phyloP scores from a whole-genome alignment of 1,140 invertebrate genomes.

The Bombyx mandarina region DNA sequence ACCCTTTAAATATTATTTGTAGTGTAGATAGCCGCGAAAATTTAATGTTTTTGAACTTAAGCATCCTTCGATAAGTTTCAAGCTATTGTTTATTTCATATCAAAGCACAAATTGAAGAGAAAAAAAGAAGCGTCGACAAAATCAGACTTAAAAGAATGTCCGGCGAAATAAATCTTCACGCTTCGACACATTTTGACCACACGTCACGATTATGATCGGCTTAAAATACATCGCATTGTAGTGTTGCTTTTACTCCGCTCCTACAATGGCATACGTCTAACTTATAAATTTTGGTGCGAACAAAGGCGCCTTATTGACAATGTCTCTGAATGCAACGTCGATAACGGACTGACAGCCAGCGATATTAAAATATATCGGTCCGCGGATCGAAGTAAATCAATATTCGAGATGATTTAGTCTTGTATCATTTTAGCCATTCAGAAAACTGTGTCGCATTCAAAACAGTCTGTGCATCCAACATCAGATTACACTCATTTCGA shows the following conservation, averaged over 20 bases:
- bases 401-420: constrained; percentile 32
- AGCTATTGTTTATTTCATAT: too few species aligned
- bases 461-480: constrained; percentile 26
- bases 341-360: constrained; percentile 43
- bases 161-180: constrained; percentile 57
- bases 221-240: constrained; percentile 60
- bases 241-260: constrained; percentile 28
- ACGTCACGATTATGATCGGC: constrained; percentile 58
- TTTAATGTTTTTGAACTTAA: too few species aligned
- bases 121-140: not conserved
- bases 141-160: constrained; percentile 17
- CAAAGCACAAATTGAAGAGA: too few species aligned
- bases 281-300: constrained; percentile 66
- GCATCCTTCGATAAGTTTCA: too few species aligned
- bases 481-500: constrained; percentile 22
- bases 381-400: constrained; percentile 56
- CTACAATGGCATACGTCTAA: constrained; percentile 61
- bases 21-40: too few species aligned
- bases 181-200: constrained; percentile 65
- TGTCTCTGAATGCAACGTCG: constrained; percentile 49
- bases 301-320: constrained; percentile 66
- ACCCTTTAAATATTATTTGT: too few species aligned
- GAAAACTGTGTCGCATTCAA: constrained; percentile 23
- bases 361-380: constrained; percentile 63
- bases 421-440: constrained; percentile 41